Evolutionary conservation across 2,888 invertebrate genomes (phyloP).

Genomic region (Perizoma flavofasciatum): DNA sequence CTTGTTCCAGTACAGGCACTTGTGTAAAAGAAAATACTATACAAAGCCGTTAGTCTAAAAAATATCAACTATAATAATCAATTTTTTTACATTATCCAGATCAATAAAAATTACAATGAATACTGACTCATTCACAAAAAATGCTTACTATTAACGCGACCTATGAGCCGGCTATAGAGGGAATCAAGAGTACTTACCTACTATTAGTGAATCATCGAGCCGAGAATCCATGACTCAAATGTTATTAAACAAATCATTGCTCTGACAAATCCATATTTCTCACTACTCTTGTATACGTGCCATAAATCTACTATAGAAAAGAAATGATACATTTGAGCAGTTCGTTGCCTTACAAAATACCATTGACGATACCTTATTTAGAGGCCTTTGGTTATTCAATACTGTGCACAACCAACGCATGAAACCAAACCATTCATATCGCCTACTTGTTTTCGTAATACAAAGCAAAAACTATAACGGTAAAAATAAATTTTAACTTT

Average conservation of each 20-base stretch:
- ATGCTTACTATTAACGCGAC: conserved; percentile 43
- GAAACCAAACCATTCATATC: conserved; percentile 22
- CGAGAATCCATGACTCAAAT: conserved; percentile 53
- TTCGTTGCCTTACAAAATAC: conserved; percentile 10
- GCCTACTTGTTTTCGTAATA: conserved; percentile 22
- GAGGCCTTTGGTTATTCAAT: conserved; percentile 1
- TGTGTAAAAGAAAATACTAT: too few species aligned
- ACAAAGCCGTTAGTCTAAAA: too few species aligned
- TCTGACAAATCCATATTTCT: conserved; percentile 42
- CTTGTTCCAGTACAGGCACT: too few species aligned
- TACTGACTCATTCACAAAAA: conserved; percentile 40
- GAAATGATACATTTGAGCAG: conserved; percentile 25
- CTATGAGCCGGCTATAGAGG: conserved; percentile 31
- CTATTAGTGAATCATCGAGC: conserved; percentile 41
- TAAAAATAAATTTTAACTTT: conserved; percentile 9
- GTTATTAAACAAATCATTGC: conserved; percentile 57
- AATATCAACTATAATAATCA: too few species aligned
- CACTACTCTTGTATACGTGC: conserved; percentile 23
- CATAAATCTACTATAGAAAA: conserved; percentile 13
- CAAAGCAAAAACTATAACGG: conserved; percentile 9
- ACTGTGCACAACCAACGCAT: conserved; percentile 21
- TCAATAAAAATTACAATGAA: conserved; percentile 4
- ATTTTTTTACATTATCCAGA: not conserved
- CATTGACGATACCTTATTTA: not conserved
- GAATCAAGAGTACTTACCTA: conserved; percentile 10